Evolutionary conservation across 2,113 vertebrate genomes (phyloP), one percentile per base, ranked within the genome.

Genomic region (Neodontobutis hainanensis): DNA sequence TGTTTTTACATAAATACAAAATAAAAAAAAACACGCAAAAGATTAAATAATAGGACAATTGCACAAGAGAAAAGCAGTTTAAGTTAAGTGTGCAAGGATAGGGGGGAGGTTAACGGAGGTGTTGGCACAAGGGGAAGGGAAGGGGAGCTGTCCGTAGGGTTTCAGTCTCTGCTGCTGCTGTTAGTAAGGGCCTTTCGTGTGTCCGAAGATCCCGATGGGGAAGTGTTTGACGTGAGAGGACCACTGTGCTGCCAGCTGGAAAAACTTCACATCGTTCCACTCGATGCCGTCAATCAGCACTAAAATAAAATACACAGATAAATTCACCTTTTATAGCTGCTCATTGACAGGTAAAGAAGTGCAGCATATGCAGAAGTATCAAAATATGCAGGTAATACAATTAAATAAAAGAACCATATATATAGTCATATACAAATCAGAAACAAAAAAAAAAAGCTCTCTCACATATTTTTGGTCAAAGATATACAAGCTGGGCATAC

Each of bases 211-310:
- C 84, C 95, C 98, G 78, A 99, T 95, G 69, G 97, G 97, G 86
- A 99, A 98, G 91, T 98, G 95, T 88, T 98, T 98, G 87, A 99
- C 97, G 0, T 98, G 97, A 40, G 97, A 98, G 5, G 97, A 98
- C 97, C 97, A 99, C 88, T 98, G 97, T 11, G 97, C 97, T 2
- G 97, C 97, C 81, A 99, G 90, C 91, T 99, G 97, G 90, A 99
- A 99, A 89, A 99, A 99, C 92, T 99, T 99, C 58, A 99, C 97
- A 0, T 99, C 97, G 0, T 95, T 97, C 97, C 97, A 99, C 79
- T 98, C 97, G 38, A 98, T 94, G 0, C 97, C 97, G 0, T 98
- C 97, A 6, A 99, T 97, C 83, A 96, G 88, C 68, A 99, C 97
- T 99, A 62, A 60, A 8, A 9, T 4, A 19, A 8, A 9, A 19